phyloP scores from a whole-genome alignment of 1,140 invertebrate genomes.

The Penaeus japonicus region DNA sequence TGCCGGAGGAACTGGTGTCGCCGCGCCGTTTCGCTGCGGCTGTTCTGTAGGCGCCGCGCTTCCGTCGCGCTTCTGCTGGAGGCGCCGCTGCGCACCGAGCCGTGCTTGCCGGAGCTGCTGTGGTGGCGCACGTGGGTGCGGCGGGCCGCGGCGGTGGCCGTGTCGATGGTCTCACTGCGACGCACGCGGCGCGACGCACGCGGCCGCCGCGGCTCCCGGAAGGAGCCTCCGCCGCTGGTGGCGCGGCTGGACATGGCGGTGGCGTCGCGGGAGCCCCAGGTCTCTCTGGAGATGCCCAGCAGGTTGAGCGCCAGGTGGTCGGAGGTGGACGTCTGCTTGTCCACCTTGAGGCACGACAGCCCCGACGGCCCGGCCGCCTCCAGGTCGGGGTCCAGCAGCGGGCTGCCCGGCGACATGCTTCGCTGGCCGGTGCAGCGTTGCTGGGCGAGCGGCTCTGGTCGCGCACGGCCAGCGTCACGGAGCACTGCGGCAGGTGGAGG shows the following conservation, averaged over 20 bases:
- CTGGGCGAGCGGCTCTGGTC: conserved; percentile 60
- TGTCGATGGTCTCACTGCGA: conserved; percentile 59
- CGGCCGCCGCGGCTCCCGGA: conserved; percentile 50
- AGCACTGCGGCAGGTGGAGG: conserved; percentile 50
- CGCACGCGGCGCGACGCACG: conserved; percentile 46
- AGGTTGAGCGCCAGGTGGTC: conserved; percentile 41
- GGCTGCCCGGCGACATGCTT: conserved; percentile 21
- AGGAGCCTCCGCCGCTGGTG: conserved; percentile 46
- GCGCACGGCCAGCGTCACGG: conserved; percentile 50
- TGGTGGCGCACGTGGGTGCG: neutral
- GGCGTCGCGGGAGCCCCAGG: conserved; percentile 48
- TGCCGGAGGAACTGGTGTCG: conserved; percentile 79
- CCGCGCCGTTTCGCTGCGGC: conserved; percentile 73
- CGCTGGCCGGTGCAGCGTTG: conserved; percentile 33
- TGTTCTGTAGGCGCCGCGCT: conserved; percentile 1
- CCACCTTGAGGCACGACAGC: conserved; percentile 50
- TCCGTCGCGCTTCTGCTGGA: neutral
- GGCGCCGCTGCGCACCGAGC: conserved; percentile 43
- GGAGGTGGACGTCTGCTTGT: conserved; percentile 58
- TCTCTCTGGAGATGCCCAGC: conserved; percentile 46
- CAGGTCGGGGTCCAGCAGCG: conserved; percentile 14
- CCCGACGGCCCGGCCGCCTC: conserved; percentile 19
- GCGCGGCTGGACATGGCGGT: neutral
- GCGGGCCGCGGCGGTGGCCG: conserved; percentile 65
- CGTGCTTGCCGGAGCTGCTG: conserved; percentile 10